Conservation (phyloP, 2,888 invertebrate species). For the Amaurobius ferox region DNA sequence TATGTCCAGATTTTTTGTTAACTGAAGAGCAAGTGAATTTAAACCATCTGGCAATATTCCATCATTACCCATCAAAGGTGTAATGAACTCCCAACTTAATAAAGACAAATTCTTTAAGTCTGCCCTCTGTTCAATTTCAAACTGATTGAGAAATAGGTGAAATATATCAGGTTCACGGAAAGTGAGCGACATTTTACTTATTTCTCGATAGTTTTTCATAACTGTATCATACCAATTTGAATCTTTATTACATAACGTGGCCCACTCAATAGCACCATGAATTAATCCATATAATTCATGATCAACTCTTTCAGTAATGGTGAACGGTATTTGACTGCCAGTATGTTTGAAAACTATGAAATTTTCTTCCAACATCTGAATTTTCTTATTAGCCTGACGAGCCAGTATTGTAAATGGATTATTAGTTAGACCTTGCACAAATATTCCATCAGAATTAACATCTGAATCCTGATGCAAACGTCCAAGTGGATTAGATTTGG, state of each 20-base stretch:
- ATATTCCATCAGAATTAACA: slow-evolving; percentile 78
- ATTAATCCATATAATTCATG: slow-evolving; percentile 34
- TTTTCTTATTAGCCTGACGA: slow-evolving; percentile 76
- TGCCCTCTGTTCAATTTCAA: slow-evolving; percentile 34
- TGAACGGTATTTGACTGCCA: slow-evolving; percentile 26
- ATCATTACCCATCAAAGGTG: slow-evolving; percentile 30
- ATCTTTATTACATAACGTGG: slow-evolving; percentile 3
- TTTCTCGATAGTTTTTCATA: slow-evolving; percentile 10
- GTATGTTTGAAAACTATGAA: slow-evolving; percentile 19
- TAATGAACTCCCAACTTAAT: slow-evolving; percentile 34
- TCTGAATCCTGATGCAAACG: slow-evolving; percentile 77
- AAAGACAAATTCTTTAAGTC: slow-evolving; percentile 37
- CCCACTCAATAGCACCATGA: slow-evolving; percentile 43
- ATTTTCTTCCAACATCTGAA: slow-evolving; percentile 23
- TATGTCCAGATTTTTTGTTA: slow-evolving; percentile 27
- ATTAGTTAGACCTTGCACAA: slow-evolving; percentile 79
- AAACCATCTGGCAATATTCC: slow-evolving; percentile 38
- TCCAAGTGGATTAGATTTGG: slow-evolving; percentile 78
- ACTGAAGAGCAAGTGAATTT: slow-evolving; percentile 4
- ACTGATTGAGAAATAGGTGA: slow-evolving; percentile 11
- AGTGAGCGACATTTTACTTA: slow-evolving; percentile 3
- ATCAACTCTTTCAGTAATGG: slow-evolving; percentile 6
- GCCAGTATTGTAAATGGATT: slow-evolving; percentile 79
- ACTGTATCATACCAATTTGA: slow-evolving; percentile 30
- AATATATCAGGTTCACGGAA: slow-evolving; percentile 30